A percentile compares a stretch with the other conserved stretches of the same genome.
Evolutionary conservation across 2,797 vertebrate genomes (phyloP).

Genomic region (Siniperca undulata): DNA sequence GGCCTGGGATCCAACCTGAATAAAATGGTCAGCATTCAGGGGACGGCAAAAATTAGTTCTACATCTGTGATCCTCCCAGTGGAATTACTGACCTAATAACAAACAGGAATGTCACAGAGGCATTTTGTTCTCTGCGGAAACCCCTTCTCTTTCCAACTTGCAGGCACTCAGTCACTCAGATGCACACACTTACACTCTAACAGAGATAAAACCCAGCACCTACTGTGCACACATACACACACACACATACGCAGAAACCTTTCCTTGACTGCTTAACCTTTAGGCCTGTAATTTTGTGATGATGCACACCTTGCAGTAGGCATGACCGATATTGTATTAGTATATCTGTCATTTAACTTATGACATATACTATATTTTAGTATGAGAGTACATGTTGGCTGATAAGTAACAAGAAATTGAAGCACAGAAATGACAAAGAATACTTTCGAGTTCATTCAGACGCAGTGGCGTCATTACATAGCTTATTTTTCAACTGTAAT

Average conservation of each 20-base stretch:
- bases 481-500: not conserved
- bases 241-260: not conserved
- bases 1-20: conserved; percentile 41
- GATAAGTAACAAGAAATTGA: not conserved
- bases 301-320: not conserved
- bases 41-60: conserved; percentile 62
- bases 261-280: conserved; percentile 13
- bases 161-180: conserved; percentile 33
- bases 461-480: not conserved
- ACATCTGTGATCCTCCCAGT: conserved; percentile 71
- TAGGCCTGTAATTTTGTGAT: not conserved
- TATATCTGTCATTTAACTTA: not conserved
- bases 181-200: conserved; percentile 9
- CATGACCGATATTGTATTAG: not conserved
- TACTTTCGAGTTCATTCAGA: not conserved
- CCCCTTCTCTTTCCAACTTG: conserved; percentile 31
- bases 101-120: conserved; percentile 68
- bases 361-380: not conserved
- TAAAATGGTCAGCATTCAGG: conserved; percentile 69
- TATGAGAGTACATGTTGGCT: not conserved
- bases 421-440: no score
- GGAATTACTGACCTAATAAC: conserved; percentile 81
- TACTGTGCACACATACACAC: not conserved
- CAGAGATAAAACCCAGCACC: not conserved
- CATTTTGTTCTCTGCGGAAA: conserved; percentile 61